Conservation (phyloP, 2,113 vertebrate genomes). For the Lipophrys pholis region DNA sequence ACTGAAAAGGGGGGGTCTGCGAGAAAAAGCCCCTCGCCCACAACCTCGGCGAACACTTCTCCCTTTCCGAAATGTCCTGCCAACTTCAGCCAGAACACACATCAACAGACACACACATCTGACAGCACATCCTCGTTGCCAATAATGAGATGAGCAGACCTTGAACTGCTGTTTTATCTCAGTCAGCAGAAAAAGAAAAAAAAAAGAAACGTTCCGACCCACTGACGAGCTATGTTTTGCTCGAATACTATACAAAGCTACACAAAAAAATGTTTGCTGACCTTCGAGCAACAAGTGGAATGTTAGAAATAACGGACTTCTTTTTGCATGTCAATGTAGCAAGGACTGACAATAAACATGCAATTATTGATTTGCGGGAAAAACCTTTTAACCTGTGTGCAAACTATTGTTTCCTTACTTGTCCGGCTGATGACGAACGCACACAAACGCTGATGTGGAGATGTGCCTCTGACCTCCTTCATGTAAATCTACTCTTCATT, state of each 20-base stretch:
- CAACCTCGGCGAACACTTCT: conserved; percentile 64
- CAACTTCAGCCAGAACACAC: conserved; percentile 54
- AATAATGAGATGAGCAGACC: conserved; percentile 62
- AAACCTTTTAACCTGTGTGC: neutral
- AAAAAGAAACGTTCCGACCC: neutral
- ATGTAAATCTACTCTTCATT: neutral
- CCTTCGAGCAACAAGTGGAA: neutral
- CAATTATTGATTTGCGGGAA: neutral
- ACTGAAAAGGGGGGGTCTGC: conserved; percentile 7
- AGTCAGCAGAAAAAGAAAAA: conserved; percentile 28
- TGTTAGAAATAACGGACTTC: neutral
- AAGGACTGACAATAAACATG: neutral
- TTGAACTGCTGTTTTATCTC: conserved; percentile 56
- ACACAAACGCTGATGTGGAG: conserved; percentile 6
- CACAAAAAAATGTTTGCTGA: no score
- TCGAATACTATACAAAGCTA: no score
- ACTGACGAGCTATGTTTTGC: conserved; percentile 6
- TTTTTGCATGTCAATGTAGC: neutral
- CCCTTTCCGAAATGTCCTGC: conserved; percentile 61
- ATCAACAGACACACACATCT: conserved; percentile 38
- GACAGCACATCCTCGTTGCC: conserved; percentile 52
- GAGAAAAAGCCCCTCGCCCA: conserved; percentile 47
- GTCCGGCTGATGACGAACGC: neutral
- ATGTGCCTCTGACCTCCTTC: neutral
- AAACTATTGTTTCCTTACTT: conserved; percentile 13